Evolutionary conservation across 2,113 vertebrate genomes (phyloP).

Genomic region (Entelurus aequoreus): DNA sequence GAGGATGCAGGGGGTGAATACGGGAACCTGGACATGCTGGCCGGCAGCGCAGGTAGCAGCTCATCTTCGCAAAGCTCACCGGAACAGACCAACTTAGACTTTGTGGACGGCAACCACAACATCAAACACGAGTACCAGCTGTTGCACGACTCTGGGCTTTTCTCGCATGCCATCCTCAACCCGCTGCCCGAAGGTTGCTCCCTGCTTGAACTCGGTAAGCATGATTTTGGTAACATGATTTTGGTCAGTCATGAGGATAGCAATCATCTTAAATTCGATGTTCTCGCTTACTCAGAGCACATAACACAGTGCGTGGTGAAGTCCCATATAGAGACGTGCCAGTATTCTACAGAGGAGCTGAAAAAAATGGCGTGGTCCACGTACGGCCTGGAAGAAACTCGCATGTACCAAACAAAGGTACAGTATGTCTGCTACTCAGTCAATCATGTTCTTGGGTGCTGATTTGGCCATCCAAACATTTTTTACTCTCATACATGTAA

Average conservation of each 20-base stretch:
- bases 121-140: conserved; percentile 84
- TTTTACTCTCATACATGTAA: too few relatives aligned
- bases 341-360: conserved; percentile 83
- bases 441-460: too few relatives aligned
- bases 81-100: conserved; percentile 78
- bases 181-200: conserved; percentile 69
- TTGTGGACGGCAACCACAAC: conserved; percentile 64
- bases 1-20: conserved; percentile 73
- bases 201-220: conserved; percentile 78
- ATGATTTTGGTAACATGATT: not conserved
- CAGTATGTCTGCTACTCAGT: not conserved
- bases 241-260: not conserved
- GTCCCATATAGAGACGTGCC: conserved; percentile 85
- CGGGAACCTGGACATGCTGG: conserved; percentile 78
- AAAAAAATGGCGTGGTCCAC: conserved; percentile 80
- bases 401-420: conserved; percentile 80
- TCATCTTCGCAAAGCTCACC: conserved; percentile 80
- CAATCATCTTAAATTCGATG: not conserved
- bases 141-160: conserved; percentile 75
- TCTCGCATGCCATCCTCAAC: conserved; percentile 62
- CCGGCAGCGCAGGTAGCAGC: conserved; percentile 63
- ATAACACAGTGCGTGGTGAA: conserved; percentile 84
- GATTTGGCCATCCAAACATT: too few relatives aligned
- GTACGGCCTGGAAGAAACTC: conserved; percentile 81
- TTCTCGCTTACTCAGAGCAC: conserved; percentile 67